A percentile compares a stretch with the other conserved stretches of the same genome.
These are phyloP conservation scores for Sciurus vulgaris DNA, from an alignment of 2,797 vertebrate genomes.

Conservation along the genomic window DNA sequence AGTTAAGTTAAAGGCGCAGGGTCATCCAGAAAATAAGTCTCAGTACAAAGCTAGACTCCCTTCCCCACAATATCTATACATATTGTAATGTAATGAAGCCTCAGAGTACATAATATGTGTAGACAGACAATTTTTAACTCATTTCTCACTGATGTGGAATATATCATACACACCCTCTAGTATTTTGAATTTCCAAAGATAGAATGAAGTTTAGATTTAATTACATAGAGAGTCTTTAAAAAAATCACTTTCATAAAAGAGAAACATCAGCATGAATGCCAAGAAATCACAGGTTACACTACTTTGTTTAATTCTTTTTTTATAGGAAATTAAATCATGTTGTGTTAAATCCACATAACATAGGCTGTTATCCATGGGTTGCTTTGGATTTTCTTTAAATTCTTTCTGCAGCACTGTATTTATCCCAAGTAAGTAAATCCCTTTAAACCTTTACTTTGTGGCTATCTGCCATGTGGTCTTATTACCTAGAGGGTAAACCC, in stretches of 20 bases:
- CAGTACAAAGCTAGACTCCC: neutral
- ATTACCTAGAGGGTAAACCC: conserved; percentile 55
- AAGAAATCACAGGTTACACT: conserved; percentile 59
- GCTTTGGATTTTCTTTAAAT: conserved; percentile 70
- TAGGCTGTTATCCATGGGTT: conserved; percentile 49
- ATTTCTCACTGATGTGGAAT: neutral
- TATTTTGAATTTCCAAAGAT: conserved; percentile 36
- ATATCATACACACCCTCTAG: neutral
- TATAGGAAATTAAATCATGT: conserved; percentile 65
- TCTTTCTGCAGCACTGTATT: conserved; percentile 45
- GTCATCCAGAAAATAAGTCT: neutral
- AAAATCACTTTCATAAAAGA: conserved; percentile 50
- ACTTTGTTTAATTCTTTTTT: conserved; percentile 63
- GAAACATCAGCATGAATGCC: conserved; percentile 11
- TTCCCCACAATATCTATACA: neutral
- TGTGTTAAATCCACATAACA: conserved; percentile 60
- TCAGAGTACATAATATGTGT: neutral
- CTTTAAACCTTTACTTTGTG: conserved; percentile 63
- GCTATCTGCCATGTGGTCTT: conserved; percentile 63
- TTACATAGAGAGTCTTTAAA: neutral
- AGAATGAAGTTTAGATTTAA: conserved; percentile 60
- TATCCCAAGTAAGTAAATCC: conserved; percentile 68
- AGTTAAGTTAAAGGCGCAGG: neutral
- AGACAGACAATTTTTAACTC: neutral
- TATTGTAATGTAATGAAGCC: neutral